Evolutionary conservation across 64 coral and sea anemone genomes (phyloP), one percentile per base, ranked within the genome.

Genomic region (Montipora cactus): DNA sequence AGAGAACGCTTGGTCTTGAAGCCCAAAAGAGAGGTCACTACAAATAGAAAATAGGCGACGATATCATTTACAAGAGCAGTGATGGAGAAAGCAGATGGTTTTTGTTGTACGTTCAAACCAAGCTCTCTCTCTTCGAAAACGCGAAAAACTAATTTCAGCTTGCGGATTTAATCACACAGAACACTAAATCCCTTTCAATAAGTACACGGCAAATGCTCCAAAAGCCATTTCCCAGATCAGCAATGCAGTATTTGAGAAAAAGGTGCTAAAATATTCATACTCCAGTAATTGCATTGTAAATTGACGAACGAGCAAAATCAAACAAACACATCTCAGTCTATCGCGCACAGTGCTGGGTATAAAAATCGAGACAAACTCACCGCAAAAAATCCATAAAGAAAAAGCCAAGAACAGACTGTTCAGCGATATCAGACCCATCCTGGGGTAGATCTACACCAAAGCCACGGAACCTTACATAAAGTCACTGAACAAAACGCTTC

Each of bases 231-330:
- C 78, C 59, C 67, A 21, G 74, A 87, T 22, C 74, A 87, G 85
- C 4, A 88, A 88, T 80, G 76, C 87, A 86, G 75, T 91, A 90
- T 81, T 98, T 92, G 88, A 75, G 59, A 44, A 83, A 69, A 76
- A 93, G 98, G 98, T 99, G 98, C 89, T 95, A 95, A 99, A 96
- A 99, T 99, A 96, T 94, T 99, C 89, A 94, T 91, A 69, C 84
- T 68, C 53, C 89, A 79, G 81, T 96, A 99, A 99, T 99, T 96
- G 92, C 93, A 96, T 94, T 99, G 98, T 88, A 99, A 99, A 99
- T 99, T 99, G 95, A 96, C 89, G 89, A 90, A 86, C 87, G 95
- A 79, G 85, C 59, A 76, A 96, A 98, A 90, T 96, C 98, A 99
- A 99, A 99, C 98, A 99, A 99, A 94, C 92, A 94, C 59, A 87